A percentile compares a stretch with the other conserved stretches of the same genome.
These are phyloP conservation scores for Limnephilus lunatus DNA, from an alignment of 2,888 invertebrate species.

Conservation along the genomic window DNA sequence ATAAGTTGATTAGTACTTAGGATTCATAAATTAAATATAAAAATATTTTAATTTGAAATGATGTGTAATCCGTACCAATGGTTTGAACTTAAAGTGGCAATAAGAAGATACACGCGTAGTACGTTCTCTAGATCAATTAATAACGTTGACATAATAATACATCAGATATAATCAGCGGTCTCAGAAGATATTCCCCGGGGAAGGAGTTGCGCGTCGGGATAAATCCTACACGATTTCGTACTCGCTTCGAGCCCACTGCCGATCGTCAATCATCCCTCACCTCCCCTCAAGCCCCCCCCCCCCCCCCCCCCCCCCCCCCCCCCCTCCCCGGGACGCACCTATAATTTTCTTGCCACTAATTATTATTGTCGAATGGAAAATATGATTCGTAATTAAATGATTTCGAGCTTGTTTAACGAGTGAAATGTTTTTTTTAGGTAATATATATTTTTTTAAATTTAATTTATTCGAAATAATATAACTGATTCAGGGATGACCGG, in stretches of 20 bases:
- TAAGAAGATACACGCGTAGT: slow-evolving; percentile 19
- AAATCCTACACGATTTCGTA: slow-evolving; percentile 38
- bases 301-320: background rate
- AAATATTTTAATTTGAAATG: background rate
- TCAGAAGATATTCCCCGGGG: slow-evolving; percentile 5
- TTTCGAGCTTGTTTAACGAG: background rate
- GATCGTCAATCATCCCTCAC: slow-evolving; percentile 40
- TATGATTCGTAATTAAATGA: slow-evolving; percentile 11
- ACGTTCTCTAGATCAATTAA: slow-evolving; percentile 43
- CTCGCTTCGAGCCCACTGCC: background rate
- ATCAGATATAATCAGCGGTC: slow-evolving; percentile 39
- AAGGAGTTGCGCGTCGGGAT: background rate
- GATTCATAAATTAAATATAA: too few species aligned
- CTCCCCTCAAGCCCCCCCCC: too few species aligned
- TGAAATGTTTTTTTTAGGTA: background rate
- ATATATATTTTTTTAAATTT: too few species aligned
- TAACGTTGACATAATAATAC: slow-evolving; percentile 47
- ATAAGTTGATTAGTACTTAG: too few species aligned
- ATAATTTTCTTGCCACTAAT: slow-evolving; percentile 33
- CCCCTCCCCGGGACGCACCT: background rate
- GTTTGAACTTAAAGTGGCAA: slow-evolving; percentile 21
- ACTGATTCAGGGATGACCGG: too few species aligned
- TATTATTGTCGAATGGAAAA: slow-evolving; percentile 40
- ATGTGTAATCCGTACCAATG: background rate
- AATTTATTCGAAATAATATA: too few species aligned